These are phyloP conservation scores for Odontesthes bonariensis DNA, from an alignment of 2,113 vertebrate genomes.

Conservation along the genomic window DNA sequence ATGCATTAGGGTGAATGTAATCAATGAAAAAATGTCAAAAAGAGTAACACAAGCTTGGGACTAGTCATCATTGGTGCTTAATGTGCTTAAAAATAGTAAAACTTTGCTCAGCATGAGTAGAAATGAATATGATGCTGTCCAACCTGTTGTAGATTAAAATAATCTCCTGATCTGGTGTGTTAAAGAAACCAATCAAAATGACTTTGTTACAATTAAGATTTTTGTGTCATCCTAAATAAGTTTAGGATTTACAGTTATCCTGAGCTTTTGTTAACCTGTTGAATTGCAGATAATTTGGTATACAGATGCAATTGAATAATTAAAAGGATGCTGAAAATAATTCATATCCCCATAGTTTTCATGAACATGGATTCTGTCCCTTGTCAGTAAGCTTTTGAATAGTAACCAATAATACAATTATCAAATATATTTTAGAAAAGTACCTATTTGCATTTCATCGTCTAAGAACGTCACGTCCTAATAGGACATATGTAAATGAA, in stretches of 20 bases:
- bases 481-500: neutral
- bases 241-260: neutral
- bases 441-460: neutral
- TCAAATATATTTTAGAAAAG: neutral
- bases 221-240: neutral
- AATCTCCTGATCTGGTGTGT: neutral
- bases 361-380: neutral
- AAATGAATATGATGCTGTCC: neutral
- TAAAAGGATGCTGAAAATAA: neutral
- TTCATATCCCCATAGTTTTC: neutral
- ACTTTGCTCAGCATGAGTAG: neutral
- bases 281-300: neutral
- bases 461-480: neutral
- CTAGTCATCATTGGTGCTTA: neutral
- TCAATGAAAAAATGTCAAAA: neutral
- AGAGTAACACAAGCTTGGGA: neutral
- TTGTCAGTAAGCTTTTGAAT: neutral
- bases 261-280: neutral
- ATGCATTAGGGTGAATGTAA: no score
- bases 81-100: neutral
- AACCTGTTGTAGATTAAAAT: slow-evolving; percentile 45
- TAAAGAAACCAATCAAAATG: neutral
- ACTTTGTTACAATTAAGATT: neutral
- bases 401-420: neutral
- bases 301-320: slow-evolving; percentile 21